Conservation (phyloP, 2,888 invertebrate genomes). For the Bedellia somnulentella region DNA sequence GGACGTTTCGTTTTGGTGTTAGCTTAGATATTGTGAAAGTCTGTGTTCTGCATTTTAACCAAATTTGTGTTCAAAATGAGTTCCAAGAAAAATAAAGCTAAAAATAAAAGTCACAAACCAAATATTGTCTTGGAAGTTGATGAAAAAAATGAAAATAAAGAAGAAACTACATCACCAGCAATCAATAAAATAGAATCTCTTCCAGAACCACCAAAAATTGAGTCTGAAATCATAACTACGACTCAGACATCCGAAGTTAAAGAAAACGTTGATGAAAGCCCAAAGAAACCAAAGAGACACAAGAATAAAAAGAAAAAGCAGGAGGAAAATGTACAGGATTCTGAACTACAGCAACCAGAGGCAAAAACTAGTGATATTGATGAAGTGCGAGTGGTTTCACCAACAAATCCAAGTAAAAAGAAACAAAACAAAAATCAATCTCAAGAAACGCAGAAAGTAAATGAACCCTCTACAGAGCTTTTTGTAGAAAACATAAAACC, state of each 20-base stretch:
- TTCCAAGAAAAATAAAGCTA: neutral
- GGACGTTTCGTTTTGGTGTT: too few relatives aligned
- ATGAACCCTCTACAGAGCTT: too few relatives aligned
- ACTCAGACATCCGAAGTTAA: constrained; percentile 11
- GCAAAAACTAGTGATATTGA: constrained; percentile 7
- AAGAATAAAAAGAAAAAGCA: constrained; percentile 42
- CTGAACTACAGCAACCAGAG: constrained; percentile 9
- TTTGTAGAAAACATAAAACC: too few relatives aligned
- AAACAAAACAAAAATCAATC: neutral
- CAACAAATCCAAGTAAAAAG: too few relatives aligned
- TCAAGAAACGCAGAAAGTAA: neutral
- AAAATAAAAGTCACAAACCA: neutral
- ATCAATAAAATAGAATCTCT: neutral
- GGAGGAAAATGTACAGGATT: constrained; percentile 13
- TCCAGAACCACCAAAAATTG: neutral
- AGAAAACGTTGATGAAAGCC: constrained; percentile 17
- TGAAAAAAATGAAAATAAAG: neutral
- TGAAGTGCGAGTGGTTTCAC: too few relatives aligned
- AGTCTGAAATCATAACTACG: neutral
- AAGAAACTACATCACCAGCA: neutral
- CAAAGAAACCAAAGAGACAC: constrained; percentile 49
- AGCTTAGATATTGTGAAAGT: too few relatives aligned
- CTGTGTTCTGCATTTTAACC: too few relatives aligned
- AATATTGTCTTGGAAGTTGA: neutral
- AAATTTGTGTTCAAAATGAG: neutral